Conservation (phyloP, 2,797 vertebrate species). For the Sebastes kiyomatsui region DNA sequence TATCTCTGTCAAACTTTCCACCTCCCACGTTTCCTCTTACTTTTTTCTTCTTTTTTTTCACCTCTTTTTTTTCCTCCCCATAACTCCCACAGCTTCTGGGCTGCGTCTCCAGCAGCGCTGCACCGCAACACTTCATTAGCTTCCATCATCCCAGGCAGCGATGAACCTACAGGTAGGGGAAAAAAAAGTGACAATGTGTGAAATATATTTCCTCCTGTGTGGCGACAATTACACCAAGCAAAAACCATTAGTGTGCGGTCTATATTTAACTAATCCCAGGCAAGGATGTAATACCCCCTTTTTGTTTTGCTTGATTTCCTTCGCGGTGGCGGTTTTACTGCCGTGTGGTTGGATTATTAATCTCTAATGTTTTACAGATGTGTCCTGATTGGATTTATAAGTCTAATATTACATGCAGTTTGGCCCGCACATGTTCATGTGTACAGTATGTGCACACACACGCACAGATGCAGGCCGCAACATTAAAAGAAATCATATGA, state of each 20-base stretch:
- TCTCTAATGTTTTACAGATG: slow-evolving; percentile 57
- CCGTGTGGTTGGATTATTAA: slow-evolving; percentile 33
- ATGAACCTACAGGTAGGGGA: slow-evolving; percentile 8
- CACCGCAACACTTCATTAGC: slow-evolving; percentile 62
- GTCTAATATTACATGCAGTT: neutral
- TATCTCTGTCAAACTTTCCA: slow-evolving; percentile 42
- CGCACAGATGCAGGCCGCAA: neutral
- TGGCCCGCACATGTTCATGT: neutral
- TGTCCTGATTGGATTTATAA: slow-evolving; percentile 27
- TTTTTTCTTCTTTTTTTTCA: slow-evolving; percentile 19
- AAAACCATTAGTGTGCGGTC: neutral
- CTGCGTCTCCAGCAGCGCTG: neutral
- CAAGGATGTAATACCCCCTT: neutral
- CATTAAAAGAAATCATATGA: slow-evolving; percentile 21
- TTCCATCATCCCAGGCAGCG: slow-evolving; percentile 54
- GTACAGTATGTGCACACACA: neutral
- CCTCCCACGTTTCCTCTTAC: slow-evolving; percentile 32
- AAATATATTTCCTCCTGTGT: slow-evolving; percentile 21
- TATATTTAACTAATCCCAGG: slow-evolving; percentile 34
- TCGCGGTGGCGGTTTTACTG: neutral
- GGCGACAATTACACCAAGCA: neutral
- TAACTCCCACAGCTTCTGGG: slow-evolving; percentile 37
- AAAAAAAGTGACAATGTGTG: slow-evolving; percentile 36
- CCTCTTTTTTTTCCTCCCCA: neutral
- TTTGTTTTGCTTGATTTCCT: slow-evolving; percentile 37